phyloP scores from a whole-genome alignment of 2,888 invertebrate species.

The Tubulanus polymorphus region DNA sequence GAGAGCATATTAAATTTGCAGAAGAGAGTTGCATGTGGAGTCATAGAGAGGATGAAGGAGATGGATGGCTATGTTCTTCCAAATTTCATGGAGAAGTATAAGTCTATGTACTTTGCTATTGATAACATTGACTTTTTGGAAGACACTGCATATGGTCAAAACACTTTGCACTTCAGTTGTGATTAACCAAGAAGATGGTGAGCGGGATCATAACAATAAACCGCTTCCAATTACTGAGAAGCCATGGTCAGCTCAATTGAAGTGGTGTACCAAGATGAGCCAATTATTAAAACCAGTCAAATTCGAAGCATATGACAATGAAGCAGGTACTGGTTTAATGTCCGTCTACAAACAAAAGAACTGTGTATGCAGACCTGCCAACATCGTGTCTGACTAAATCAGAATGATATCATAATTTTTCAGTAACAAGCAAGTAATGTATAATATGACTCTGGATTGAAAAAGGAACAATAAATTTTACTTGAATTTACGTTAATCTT shows the following conservation, averaged over 20 bases:
- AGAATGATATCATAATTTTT: too few species aligned
- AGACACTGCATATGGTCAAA: slow-evolving; percentile 2
- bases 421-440: too few species aligned
- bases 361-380: neutral
- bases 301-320: neutral
- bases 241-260: neutral
- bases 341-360: neutral
- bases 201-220: neutral
- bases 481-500: too few species aligned
- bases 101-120: slow-evolving; percentile 1
- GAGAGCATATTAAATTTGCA: neutral
- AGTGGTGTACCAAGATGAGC: neutral
- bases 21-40: neutral
- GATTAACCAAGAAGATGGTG: neutral
- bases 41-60: neutral
- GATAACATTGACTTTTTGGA: slow-evolving; percentile 9
- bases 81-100: neutral
- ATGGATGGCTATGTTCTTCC: neutral
- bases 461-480: too few species aligned
- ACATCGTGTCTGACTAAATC: too few species aligned
- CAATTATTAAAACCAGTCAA: neutral
- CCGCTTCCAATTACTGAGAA: neutral
- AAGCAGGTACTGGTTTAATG: neutral
- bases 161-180: slow-evolving; percentile 5
- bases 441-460: too few species aligned